Evolutionary conservation across 1,140 invertebrate genomes (phyloP).

Genomic region (Leptoteleia sp.): DNA sequence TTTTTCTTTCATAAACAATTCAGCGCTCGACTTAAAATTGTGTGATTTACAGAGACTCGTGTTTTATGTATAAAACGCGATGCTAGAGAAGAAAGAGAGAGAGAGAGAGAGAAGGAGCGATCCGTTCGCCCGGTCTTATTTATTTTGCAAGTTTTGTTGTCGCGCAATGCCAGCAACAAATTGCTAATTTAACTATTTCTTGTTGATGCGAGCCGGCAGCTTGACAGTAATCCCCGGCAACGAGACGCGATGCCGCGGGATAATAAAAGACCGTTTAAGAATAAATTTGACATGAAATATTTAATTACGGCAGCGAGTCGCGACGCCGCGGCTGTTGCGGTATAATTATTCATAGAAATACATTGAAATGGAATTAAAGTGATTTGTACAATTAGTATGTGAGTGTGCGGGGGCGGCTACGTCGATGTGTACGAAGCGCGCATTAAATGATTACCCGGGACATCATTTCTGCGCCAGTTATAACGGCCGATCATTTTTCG

Average conservation of each 20-base stretch:
- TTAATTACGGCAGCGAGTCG: constrained; percentile 15
- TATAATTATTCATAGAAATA: constrained; percentile 50
- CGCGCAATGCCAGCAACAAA: constrained; percentile 49
- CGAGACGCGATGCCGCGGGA: not conserved
- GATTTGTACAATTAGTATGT: constrained; percentile 48
- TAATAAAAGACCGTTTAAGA: constrained; percentile 21
- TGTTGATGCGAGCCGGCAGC: constrained; percentile 40
- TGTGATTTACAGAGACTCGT: constrained; percentile 56
- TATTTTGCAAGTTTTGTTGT: constrained; percentile 55
- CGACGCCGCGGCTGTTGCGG: too few species aligned
- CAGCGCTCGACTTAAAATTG: constrained; percentile 49
- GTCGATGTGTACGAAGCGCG: constrained; percentile 48
- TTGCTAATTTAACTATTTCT: constrained; percentile 59
- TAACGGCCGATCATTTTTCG: constrained; percentile 13
- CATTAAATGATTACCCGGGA: constrained; percentile 45
- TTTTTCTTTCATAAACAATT: constrained; percentile 66
- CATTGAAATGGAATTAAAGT: constrained; percentile 40
- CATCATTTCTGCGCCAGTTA: constrained; percentile 37
- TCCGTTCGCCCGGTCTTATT: constrained; percentile 39
- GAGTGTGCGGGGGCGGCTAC: constrained; percentile 31
- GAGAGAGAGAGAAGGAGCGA: too few species aligned
- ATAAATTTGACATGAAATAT: constrained; percentile 36
- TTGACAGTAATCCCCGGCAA: constrained; percentile 4
- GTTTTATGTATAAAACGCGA: constrained; percentile 54
- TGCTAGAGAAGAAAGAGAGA: too few species aligned